Conservation (phyloP, 2,113 vertebrate genomes). For the Chauna torquata region DNA sequence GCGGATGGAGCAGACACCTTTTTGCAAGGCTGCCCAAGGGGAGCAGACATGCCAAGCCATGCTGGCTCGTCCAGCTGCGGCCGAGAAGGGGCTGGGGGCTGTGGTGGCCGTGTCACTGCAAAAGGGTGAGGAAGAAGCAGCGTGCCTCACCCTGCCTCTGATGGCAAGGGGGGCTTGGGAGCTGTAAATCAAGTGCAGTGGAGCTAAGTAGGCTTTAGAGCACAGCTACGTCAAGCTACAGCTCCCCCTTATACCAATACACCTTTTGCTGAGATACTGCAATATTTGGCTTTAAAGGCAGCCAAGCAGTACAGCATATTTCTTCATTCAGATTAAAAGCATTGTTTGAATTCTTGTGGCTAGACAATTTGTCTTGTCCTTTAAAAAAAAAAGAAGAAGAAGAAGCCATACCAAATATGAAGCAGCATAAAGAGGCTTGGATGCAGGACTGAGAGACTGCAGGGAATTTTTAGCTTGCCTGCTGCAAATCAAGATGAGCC, state of each 20-base stretch:
- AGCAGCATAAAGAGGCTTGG: neutral
- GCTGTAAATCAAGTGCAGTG: neutral
- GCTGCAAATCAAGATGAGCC: slow-evolving; percentile 25
- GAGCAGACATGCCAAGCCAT: neutral
- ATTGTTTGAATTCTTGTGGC: slow-evolving; percentile 62
- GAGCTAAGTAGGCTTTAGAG: neutral
- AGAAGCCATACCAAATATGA: neutral
- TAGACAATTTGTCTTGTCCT: slow-evolving; percentile 61
- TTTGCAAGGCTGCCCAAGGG: neutral
- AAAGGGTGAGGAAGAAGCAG: neutral
- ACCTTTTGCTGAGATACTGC: neutral
- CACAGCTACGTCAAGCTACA: neutral
- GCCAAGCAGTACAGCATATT: slow-evolving; percentile 19
- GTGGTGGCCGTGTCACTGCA: neutral
- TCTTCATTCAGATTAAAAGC: slow-evolving; percentile 53
- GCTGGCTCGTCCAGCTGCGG: neutral
- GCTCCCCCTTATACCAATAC: neutral
- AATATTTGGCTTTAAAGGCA: neutral
- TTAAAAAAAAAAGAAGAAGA: neutral
- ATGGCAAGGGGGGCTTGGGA: neutral
- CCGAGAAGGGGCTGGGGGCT: neutral
- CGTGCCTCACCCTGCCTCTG: neutral
- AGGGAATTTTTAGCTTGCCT: neutral
- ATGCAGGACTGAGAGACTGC: neutral
- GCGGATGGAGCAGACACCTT: neutral